Base-by-base conservation (phyloP, 2,888 invertebrate genomes). In the Yponomeuta sedellus region DNA sequence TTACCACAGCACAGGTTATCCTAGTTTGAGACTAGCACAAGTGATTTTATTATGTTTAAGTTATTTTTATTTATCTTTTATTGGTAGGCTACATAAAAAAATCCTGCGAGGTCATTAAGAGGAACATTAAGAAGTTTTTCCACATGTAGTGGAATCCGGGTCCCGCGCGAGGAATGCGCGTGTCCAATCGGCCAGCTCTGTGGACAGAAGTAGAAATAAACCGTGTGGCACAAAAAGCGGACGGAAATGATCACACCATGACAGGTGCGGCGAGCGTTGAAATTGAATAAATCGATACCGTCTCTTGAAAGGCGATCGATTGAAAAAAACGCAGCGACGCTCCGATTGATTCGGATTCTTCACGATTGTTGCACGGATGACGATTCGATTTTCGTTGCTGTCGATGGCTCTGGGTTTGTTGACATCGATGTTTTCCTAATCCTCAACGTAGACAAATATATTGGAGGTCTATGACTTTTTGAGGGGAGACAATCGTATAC, bases 281-380 rank as follows among this genome's bases (percentile, higher is more conserved):
- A 89, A 89, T 91, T 88, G 87, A 90, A 89, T 89, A 89, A 87
- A 76, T 82, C 86, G 87, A 79, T 74, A 70, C 73, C 86, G 81
- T 77, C 75, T 88, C 87, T 88, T 90, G 87, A 89, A 89, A 83
- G 83, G 84, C 82, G 83, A 84, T 82, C 82, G 81, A 76, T 74
- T 80, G 77, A 81, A 86, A 85, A 88, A 86, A 86, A 81, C 83
- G 83, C 85, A 85, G 85, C 80, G 77, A 75, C 80, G 79, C 76
- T 77, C 74, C 79, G 81, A 77, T 81, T 81, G 73, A 74, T 70
- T 75, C 68, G 72, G 72, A 75, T 73, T 75, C 73, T 66, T 61
- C 64, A 56, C 66, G 66, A 59, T 63, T 70, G 70, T 64, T 58
- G 66, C 65, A 52, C 65, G 61, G 57, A 22, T 61, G 34, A n/a